These are phyloP conservation scores for Gobio gobio DNA, from an alignment of 2,113 vertebrate species.

Conservation along the genomic window DNA sequence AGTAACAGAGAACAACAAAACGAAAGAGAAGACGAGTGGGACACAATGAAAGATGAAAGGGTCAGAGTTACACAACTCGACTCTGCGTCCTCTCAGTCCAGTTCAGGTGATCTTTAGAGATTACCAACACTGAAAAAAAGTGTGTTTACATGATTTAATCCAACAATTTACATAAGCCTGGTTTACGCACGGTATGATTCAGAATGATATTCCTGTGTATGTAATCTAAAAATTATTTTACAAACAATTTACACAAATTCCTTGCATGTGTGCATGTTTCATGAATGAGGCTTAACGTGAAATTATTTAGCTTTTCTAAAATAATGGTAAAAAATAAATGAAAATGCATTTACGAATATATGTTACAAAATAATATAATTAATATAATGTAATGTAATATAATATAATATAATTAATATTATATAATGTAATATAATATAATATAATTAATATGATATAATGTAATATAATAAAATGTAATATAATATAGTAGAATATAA, in stretches of 20 bases:
- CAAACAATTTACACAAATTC: background rate
- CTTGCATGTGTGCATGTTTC: background rate
- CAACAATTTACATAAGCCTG: background rate
- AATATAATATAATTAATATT: too few relatives aligned
- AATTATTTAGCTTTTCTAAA: too few relatives aligned
- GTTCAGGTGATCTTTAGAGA: background rate
- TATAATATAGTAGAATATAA: too few relatives aligned
- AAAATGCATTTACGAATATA: too few relatives aligned
- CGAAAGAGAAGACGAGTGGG: conserved; percentile 55
- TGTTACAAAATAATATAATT: too few relatives aligned
- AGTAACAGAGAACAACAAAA: conserved; percentile 64
- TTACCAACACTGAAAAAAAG: too few relatives aligned
- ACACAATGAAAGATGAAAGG: conserved; percentile 59
- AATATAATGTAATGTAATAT: too few relatives aligned
- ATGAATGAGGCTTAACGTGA: background rate
- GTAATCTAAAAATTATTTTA: background rate
- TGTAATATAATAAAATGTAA: too few relatives aligned
- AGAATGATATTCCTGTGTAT: background rate
- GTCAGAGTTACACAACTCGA: background rate
- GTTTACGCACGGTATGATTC: background rate
- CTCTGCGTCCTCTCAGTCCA: background rate
- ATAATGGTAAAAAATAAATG: too few relatives aligned
- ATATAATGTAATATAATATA: too few relatives aligned
- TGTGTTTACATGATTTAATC: too few relatives aligned
- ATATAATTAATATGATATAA: too few relatives aligned